These are phyloP conservation scores for Strix aluco DNA, from an alignment of 2,113 vertebrate genomes.

Conservation along the genomic window DNA sequence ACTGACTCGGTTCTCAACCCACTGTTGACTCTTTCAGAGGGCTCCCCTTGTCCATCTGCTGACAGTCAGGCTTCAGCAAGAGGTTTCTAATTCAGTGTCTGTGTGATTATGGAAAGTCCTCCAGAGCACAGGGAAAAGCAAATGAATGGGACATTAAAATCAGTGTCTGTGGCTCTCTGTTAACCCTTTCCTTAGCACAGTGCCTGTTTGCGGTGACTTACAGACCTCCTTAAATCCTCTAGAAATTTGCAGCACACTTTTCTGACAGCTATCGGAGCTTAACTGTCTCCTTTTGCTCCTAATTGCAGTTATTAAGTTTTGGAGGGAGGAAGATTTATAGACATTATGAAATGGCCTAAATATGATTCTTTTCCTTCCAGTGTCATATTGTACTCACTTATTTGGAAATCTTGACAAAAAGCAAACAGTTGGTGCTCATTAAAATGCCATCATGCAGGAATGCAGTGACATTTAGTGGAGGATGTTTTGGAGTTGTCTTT, in stretches of 20 bases:
- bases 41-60: background rate
- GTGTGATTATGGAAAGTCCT: background rate
- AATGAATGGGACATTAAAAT: background rate
- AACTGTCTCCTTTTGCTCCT: background rate
- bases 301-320: slow-evolving; percentile 38
- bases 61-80: background rate
- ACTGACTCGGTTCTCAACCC: background rate
- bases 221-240: background rate
- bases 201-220: background rate
- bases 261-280: background rate
- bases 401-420: slow-evolving; percentile 5
- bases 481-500: background rate
- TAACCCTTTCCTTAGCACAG: background rate
- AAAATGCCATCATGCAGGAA: slow-evolving; percentile 21
- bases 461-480: background rate
- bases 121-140: background rate
- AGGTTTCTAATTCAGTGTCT: background rate
- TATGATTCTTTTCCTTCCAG: background rate
- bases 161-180: background rate
- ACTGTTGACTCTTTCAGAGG: background rate
- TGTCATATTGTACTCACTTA: slow-evolving; percentile 2
- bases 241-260: background rate
- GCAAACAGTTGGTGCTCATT: slow-evolving; percentile 22
- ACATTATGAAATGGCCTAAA: background rate
- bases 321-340: background rate